Evolutionary conservation across 2,888 invertebrate species (phyloP), one percentile per base, ranked within the genome.

Genomic region (Nomada fucata): DNA sequence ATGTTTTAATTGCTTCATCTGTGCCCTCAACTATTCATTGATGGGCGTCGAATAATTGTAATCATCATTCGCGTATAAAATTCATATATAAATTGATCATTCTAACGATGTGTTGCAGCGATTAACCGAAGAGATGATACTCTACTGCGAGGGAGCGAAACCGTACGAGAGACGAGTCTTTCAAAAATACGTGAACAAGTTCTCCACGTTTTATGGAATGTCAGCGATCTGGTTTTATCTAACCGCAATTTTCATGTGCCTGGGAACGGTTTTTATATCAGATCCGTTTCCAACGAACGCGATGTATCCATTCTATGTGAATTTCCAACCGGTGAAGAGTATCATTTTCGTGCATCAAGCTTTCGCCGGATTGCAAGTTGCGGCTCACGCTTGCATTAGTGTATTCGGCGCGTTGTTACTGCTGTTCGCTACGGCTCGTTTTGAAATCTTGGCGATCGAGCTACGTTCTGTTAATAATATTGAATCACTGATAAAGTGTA

Each of bases 251-350:
- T 15, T 81, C 0, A 60, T 88, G 2, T 86, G 88, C 20, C 80
- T 68, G 2, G 86, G 84, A 29, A 91, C 92, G 0, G 2, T 91
- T 15, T 67, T 91, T 0, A 82, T 83, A 26, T 36, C 76, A 0
- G 86, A 88, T 20, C 50, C 82, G 2, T 86, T 93, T 15, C 93
- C 93, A 5, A 88, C 88, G 0, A 86, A 90, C 26, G 84, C 90
- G 0, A 87, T 89, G 80, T 93, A 92, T 84, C 93, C 92, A 20
- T 92, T 93, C 84, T 26, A 86, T 0, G 76, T 89, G 3, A 82
- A 91, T 29, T 15, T 74, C 9, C 70, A 79, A 7, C 75, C 76
- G 4, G 20, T 85, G 2, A 75, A 76, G 26, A 79, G 75, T 47
- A 53, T 85, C 4, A 64, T 92, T 2, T 93, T 91, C 67, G 4